These are phyloP conservation scores for Varanus salvator DNA, from an alignment of 2,113 vertebrate genomes.

Conservation along the genomic window DNA sequence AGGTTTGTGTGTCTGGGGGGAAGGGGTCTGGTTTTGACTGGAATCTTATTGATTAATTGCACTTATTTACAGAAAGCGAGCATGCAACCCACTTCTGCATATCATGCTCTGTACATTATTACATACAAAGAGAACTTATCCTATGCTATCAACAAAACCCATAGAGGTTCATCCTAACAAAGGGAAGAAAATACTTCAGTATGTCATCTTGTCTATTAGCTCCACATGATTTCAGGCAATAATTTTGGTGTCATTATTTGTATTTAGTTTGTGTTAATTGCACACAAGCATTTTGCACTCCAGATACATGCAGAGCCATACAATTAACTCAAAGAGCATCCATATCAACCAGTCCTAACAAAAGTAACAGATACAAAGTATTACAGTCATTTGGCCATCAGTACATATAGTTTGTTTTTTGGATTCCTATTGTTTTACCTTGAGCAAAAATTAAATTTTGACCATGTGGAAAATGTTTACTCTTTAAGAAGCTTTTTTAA, in stretches of 20 bases:
- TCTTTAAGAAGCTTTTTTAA: slow-evolving; percentile 20
- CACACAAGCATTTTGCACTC: slow-evolving; percentile 22
- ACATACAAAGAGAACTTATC: slow-evolving; percentile 30
- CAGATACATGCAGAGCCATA: slow-evolving; percentile 5
- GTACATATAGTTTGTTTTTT: slow-evolving; percentile 16
- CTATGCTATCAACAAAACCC: slow-evolving; percentile 1
- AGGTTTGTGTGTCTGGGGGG: fast-evolving
- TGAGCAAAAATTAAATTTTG: slow-evolving; percentile 28
- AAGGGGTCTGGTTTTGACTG: no score
- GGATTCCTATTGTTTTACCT: neutral
- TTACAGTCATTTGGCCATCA: slow-evolving; percentile 24
- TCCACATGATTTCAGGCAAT: slow-evolving; percentile 26
- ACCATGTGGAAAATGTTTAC: slow-evolving; percentile 50
- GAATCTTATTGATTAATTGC: neutral
- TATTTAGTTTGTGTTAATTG: slow-evolving; percentile 38
- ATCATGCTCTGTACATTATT: neutral
- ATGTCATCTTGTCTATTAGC: slow-evolving; percentile 23
- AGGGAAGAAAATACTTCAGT: neutral
- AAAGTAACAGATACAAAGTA: neutral
- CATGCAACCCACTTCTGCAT: slow-evolving; percentile 48
- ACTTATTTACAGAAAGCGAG: slow-evolving; percentile 54
- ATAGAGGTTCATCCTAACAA: slow-evolving; percentile 4
- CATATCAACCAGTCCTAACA: slow-evolving; percentile 20
- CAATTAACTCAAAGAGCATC: neutral
- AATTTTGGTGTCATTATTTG: slow-evolving; percentile 48